phyloP scores from a whole-genome alignment of 2,113 vertebrate genomes.

The Oostethus manadensis region DNA sequence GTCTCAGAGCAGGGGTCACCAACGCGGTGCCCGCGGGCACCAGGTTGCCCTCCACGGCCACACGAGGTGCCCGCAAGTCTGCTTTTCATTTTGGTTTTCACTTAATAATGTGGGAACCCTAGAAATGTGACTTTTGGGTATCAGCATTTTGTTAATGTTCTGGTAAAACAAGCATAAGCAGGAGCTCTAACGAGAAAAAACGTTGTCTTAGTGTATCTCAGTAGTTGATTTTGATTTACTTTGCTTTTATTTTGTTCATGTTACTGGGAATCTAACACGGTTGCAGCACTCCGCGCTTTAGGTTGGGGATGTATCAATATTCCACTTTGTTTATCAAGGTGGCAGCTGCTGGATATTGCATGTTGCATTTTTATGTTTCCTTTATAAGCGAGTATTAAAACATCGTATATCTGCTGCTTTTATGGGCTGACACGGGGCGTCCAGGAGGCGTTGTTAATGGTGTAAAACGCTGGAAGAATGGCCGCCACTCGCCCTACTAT shows the following conservation, averaged over 20 bases:
- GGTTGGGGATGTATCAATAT: conserved; percentile 79
- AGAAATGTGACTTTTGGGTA: too few relatives aligned
- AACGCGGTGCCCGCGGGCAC: too few relatives aligned
- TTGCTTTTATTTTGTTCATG: conserved; percentile 75
- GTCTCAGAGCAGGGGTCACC: too few relatives aligned
- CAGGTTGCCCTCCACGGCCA: too few relatives aligned
- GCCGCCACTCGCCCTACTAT: too few relatives aligned
- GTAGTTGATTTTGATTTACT: not conserved
- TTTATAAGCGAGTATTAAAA: conserved; percentile 80
- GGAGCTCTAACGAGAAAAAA: too few relatives aligned
- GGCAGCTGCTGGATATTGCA: conserved; percentile 77
- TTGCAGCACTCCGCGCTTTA: conserved; percentile 67
- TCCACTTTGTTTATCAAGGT: conserved; percentile 80
- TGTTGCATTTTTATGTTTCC: conserved; percentile 79
- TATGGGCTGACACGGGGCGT: conserved; percentile 70
- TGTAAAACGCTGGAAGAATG: conserved; percentile 54
- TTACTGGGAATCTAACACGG: conserved; percentile 73
- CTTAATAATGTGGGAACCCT: too few relatives aligned
- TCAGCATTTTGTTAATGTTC: too few relatives aligned
- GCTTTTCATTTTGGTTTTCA: too few relatives aligned
- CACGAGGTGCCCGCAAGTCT: too few relatives aligned
- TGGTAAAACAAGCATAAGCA: too few relatives aligned
- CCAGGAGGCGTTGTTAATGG: conserved; percentile 71
- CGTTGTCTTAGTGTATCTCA: too few relatives aligned
- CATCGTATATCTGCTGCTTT: conserved; percentile 75